Percentiles rank a stretch among this genome's conserved stretches.
Conservation (phyloP, 1,140 invertebrate genomes). For the Plodia interpunctella region DNA sequence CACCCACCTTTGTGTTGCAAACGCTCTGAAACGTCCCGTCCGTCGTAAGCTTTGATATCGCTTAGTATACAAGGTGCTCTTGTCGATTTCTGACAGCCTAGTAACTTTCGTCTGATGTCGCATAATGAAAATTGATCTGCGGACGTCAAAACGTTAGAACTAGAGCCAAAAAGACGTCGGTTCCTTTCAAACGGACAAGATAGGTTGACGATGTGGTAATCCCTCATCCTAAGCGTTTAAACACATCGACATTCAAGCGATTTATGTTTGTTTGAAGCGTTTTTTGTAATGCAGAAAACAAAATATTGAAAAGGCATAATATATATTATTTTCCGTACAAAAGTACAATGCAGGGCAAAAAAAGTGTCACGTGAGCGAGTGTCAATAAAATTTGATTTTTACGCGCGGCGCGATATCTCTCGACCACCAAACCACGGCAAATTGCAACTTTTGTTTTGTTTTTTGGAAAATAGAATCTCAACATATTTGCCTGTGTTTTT, state of each 20-base stretch:
- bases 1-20: constrained; percentile 33
- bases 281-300: not conserved
- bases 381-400: constrained; percentile 61
- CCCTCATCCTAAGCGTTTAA: not conserved
- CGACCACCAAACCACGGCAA: constrained; percentile 40
- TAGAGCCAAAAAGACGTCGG: not conserved
- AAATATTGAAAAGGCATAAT: constrained; percentile 22
- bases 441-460: constrained; percentile 46
- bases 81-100: constrained; percentile 39
- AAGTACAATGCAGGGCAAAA: constrained; percentile 37
- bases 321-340: constrained; percentile 8
- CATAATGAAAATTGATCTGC: not conserved
- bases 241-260: not conserved
- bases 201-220: not conserved
- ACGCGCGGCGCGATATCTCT: constrained; percentile 45
- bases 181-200: not conserved
- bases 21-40: constrained; percentile 28
- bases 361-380: constrained; percentile 31
- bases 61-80: constrained; percentile 26
- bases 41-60: constrained; percentile 28
- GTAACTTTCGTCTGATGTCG: constrained; percentile 13
- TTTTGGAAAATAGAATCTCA: constrained; percentile 38
- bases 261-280: not conserved
- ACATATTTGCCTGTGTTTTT: constrained; percentile 23
- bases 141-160: constrained; percentile 4